A percentile compares a stretch with the other conserved stretches of the same genome.
phyloP scores from a whole-genome alignment of 2,888 invertebrate species.

The Heliconius aoede region DNA sequence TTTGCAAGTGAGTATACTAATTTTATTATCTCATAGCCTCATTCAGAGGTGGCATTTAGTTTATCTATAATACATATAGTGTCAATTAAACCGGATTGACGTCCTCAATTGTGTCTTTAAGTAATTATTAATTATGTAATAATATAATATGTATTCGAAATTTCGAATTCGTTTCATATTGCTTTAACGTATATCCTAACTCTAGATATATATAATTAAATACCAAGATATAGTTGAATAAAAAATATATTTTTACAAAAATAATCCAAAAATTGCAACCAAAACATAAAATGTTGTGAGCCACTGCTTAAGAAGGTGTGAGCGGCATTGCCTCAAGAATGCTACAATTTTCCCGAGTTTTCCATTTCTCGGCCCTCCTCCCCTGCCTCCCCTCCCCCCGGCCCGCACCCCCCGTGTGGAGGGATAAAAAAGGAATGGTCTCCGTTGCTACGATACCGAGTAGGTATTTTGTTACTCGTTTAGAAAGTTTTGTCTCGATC shows the following conservation, averaged over 20 bases:
- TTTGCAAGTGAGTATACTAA: too few relatives aligned
- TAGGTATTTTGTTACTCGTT: conserved; percentile 52
- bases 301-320: conserved; percentile 78
- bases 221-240: too few relatives aligned
- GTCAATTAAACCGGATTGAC: too few relatives aligned
- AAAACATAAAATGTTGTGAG: conserved; percentile 59
- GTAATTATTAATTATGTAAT: too few relatives aligned
- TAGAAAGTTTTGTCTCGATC: conserved; percentile 45
- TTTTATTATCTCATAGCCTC: too few relatives aligned
- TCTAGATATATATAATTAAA: background rate
- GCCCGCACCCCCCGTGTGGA: conserved; percentile 53
- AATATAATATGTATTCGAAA: too few relatives aligned
- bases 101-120: too few relatives aligned
- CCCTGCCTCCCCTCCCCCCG: conserved; percentile 52
- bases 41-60: too few relatives aligned
- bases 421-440: conserved; percentile 74
- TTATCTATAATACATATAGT: too few relatives aligned
- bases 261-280: background rate
- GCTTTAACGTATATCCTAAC: too few relatives aligned
- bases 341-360: conserved; percentile 84
- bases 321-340: conserved; percentile 83
- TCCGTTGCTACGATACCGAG: conserved; percentile 69
- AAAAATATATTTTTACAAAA: background rate
- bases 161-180: too few relatives aligned
- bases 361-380: conserved; percentile 80